These are phyloP conservation scores for Dipodomys ordii DNA, from an alignment of 2,113 vertebrate species.

Conservation along the genomic window DNA sequence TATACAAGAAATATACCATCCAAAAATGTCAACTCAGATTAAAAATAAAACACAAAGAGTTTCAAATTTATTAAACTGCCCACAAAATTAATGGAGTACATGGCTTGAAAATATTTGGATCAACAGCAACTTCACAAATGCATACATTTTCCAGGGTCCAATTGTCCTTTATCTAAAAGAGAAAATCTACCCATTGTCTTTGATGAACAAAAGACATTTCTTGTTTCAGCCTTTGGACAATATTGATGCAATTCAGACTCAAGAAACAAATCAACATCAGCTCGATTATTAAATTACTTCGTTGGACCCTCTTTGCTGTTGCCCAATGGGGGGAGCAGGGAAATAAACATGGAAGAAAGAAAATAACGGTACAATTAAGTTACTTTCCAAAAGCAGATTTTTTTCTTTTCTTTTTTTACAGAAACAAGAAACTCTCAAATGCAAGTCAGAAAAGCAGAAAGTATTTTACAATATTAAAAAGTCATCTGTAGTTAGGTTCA, in stretches of 20 bases:
- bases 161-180: slow-evolving; percentile 83
- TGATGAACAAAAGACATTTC: slow-evolving; percentile 86
- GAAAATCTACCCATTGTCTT: slow-evolving; percentile 85
- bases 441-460: slow-evolving; percentile 89
- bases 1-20: slow-evolving; percentile 92
- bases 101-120: slow-evolving; percentile 93
- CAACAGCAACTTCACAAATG: slow-evolving; percentile 93
- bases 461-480: slow-evolving; percentile 90
- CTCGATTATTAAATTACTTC: slow-evolving; percentile 75
- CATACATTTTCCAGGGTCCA: slow-evolving; percentile 90
- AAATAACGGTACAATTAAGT: slow-evolving; percentile 81
- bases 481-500: slow-evolving; percentile 82
- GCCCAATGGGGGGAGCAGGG: slow-evolving; percentile 73
- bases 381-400: slow-evolving; percentile 86
- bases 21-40: slow-evolving; percentile 89
- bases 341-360: background rate
- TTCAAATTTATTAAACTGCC: slow-evolving; percentile 92
- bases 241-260: slow-evolving; percentile 45
- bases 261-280: slow-evolving; percentile 69
- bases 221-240: slow-evolving; percentile 85
- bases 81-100: slow-evolving; percentile 93
- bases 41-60: slow-evolving; percentile 84
- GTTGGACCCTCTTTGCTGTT: slow-evolving; percentile 85
- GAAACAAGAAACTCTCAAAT: slow-evolving; percentile 91
- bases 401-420: slow-evolving; percentile 89